phyloP scores from a whole-genome alignment of 2,797 vertebrate species.

The Vireo griseus region DNA sequence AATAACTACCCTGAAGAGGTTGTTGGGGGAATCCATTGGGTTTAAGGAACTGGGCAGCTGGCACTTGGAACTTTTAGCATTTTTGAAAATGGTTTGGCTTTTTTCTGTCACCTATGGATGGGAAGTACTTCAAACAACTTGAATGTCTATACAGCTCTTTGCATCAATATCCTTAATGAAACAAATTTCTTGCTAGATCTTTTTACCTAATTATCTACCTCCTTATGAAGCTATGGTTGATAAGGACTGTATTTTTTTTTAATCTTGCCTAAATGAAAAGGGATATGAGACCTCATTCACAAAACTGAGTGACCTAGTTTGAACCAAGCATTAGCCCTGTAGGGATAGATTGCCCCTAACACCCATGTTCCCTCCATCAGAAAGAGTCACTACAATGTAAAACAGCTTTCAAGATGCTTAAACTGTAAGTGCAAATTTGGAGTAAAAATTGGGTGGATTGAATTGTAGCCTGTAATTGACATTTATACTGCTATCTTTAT shows the following conservation, averaged over 20 bases:
- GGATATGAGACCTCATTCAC: neutral
- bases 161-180: neutral
- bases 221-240: neutral
- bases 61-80: neutral
- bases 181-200: neutral
- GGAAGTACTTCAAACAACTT: neutral
- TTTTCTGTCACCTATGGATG: neutral
- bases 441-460: neutral
- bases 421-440: neutral
- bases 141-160: neutral
- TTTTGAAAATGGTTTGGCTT: neutral
- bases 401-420: neutral
- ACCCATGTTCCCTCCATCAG: neutral
- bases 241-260: neutral
- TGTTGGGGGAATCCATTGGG: neutral
- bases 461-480: neutral
- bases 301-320: neutral
- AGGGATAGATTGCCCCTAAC: neutral
- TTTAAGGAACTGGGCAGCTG: neutral
- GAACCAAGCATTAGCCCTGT: neutral
- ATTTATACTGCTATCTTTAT: neutral
- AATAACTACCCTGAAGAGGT: neutral
- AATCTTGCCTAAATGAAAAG: neutral
- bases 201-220: neutral
- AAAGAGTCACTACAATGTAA: neutral